Evolutionary conservation across 2,113 vertebrate species (phyloP).

Genomic region (Otolemur garnettii): DNA sequence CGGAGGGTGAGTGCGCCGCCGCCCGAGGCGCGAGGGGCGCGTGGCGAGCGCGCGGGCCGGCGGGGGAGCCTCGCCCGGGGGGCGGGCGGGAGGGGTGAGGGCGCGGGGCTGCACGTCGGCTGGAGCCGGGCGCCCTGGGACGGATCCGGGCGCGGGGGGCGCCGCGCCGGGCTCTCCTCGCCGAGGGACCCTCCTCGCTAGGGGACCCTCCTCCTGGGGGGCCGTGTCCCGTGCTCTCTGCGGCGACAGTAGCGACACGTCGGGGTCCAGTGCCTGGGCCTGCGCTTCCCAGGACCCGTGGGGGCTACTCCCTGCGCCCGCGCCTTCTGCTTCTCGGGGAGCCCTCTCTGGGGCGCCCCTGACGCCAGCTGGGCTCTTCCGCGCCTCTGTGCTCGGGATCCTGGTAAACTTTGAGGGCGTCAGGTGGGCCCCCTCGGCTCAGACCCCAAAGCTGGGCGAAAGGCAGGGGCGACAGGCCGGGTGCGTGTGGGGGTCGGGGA

Average conservation of each 20-base stretch:
- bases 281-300: not conserved
- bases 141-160: rapidly evolving
- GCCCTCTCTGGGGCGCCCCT: not conserved
- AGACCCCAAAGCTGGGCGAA: not conserved
- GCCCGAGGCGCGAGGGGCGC: not conserved
- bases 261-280: not conserved
- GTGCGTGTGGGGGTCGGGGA: not conserved
- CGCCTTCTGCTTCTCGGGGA: not conserved
- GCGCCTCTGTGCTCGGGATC: not conserved
- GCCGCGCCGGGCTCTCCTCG: not conserved
- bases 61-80: not conserved
- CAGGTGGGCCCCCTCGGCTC: not conserved
- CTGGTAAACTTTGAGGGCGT: slow-evolving; percentile 6
- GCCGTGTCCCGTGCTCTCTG: not conserved
- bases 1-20: slow-evolving; percentile 71
- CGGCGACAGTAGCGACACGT: not conserved
- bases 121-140: not conserved
- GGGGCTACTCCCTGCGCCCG: not conserved
- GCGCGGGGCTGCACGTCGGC: not conserved
- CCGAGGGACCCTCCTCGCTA: too few species aligned
- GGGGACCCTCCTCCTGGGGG: not conserved
- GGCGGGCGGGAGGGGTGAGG: not conserved
- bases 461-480: not conserved
- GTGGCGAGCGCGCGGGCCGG: not conserved
- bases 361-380: not conserved